A percentile compares a stretch with the other conserved stretches of the same genome.
phyloP scores from a whole-genome alignment of 1,140 invertebrate species.

The Drosophila tsacasi region DNA sequence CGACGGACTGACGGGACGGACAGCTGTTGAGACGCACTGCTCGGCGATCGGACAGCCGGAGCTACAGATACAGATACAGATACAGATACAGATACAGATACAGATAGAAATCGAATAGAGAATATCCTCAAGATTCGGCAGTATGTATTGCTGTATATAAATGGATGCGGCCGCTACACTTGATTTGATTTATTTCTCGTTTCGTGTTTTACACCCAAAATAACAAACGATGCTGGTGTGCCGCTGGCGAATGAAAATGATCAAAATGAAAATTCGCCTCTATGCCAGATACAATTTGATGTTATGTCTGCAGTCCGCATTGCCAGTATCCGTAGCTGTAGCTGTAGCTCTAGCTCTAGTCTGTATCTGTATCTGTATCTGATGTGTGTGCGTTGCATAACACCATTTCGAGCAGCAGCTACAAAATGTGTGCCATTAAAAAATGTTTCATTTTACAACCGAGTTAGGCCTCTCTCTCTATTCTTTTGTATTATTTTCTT shows the following conservation, averaged over 20 bases:
- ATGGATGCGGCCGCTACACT: constrained; percentile 73
- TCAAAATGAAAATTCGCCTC: constrained; percentile 73
- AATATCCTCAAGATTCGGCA: constrained; percentile 79
- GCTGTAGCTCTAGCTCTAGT: constrained; percentile 11
- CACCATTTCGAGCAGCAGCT: constrained; percentile 73
- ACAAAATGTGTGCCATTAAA: constrained; percentile 62
- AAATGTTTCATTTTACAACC: constrained; percentile 60
- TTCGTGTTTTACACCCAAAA: constrained; percentile 82
- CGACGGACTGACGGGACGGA: constrained; percentile 45
- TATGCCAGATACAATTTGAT: constrained; percentile 52
- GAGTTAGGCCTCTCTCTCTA: constrained; percentile 27
- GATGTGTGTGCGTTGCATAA: constrained; percentile 73
- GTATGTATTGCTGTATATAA: constrained; percentile 58
- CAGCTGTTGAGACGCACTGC: constrained; percentile 56
- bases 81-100: constrained; percentile 52
- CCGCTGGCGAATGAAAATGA: constrained; percentile 58
- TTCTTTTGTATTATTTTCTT: constrained; percentile 14
- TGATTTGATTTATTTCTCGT: constrained; percentile 84
- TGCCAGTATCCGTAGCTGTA: constrained; percentile 6
- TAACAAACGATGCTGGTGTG: constrained; percentile 71
- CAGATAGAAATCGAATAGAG: constrained; percentile 62
- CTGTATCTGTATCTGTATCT: constrained; percentile 25
- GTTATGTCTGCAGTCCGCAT: constrained; percentile 56
- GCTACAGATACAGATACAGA: constrained; percentile 30
- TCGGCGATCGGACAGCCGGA: constrained; percentile 17